Evolutionary conservation across 1,140 invertebrate species (phyloP).

Genomic region (Zaprionus ghesquierei): DNA sequence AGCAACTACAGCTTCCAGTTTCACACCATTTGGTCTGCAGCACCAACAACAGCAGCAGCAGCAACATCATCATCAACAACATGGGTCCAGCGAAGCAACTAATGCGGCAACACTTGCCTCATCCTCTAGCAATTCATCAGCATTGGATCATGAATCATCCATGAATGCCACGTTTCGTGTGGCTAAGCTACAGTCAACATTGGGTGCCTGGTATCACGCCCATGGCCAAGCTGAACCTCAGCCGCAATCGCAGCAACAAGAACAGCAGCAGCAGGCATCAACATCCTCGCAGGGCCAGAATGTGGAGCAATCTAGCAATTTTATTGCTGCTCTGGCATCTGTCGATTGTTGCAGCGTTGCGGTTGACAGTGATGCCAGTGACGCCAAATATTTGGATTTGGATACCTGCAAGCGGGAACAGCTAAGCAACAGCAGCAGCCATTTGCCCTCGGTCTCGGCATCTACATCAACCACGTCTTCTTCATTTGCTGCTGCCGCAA

Average conservation of each 20-base stretch:
- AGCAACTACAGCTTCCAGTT: slow-evolving; percentile 29
- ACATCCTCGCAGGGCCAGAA: slow-evolving; percentile 21
- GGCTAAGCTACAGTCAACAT: slow-evolving; percentile 49
- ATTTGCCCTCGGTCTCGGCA: slow-evolving; percentile 60
- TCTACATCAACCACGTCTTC: slow-evolving; percentile 70
- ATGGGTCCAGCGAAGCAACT: slow-evolving; percentile 66
- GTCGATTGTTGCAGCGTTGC: slow-evolving; percentile 67
- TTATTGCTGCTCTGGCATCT: slow-evolving; percentile 62
- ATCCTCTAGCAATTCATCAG: slow-evolving; percentile 68
- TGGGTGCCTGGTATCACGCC: slow-evolving; percentile 49
- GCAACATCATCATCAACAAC: slow-evolving; percentile 44
- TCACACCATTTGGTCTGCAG: slow-evolving; percentile 52
- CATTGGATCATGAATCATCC: slow-evolving; percentile 63
- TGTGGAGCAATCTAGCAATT: slow-evolving; percentile 62
- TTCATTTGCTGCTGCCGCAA: slow-evolving; percentile 67
- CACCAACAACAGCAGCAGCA: slow-evolving; percentile 59
- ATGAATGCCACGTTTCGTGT: slow-evolving; percentile 68
- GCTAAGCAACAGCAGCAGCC: slow-evolving; percentile 58
- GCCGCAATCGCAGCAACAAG: slow-evolving; percentile 28
- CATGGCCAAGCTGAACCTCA: slow-evolving; percentile 42
- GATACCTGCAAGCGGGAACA: slow-evolving; percentile 79
- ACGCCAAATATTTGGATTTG: slow-evolving; percentile 74
- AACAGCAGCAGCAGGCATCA: slow-evolving; percentile 28
- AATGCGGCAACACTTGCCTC: slow-evolving; percentile 73
- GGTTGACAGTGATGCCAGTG: slow-evolving; percentile 54